phyloP scores from a whole-genome alignment of 2,113 vertebrate genomes.

The Glareola pratincola region DNA sequence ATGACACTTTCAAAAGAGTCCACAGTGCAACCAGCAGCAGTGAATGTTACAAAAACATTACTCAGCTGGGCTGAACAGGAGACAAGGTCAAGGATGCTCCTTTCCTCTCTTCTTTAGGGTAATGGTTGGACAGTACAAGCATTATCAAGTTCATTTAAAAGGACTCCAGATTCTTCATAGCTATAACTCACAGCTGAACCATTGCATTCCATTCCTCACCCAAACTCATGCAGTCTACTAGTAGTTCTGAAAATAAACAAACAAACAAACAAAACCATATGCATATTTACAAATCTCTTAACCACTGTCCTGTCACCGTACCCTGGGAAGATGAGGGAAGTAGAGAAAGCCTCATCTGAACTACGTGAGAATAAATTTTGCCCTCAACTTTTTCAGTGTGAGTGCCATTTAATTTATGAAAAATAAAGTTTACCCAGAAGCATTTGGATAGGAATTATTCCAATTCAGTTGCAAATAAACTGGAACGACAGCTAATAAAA shows the following conservation, averaged over 20 bases:
- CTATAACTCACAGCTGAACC: neutral
- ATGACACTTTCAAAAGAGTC: neutral
- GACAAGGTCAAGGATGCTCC: rapidly evolving
- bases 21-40: neutral
- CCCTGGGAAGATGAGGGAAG: neutral
- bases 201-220: neutral
- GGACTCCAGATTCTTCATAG: neutral
- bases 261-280: neutral
- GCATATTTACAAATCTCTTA: neutral
- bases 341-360: neutral
- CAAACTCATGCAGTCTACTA: neutral
- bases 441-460: neutral
- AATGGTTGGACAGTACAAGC: neutral
- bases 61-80: neutral
- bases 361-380: neutral
- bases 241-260: neutral
- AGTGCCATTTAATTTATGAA: neutral
- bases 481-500: constrained; percentile 48
- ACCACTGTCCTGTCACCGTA: neutral
- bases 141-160: neutral
- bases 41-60: neutral
- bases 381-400: neutral
- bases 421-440: neutral
- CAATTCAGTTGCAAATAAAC: neutral
- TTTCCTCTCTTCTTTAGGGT: neutral